phyloP scores from a whole-genome alignment of 2,797 vertebrate species.

The Anguilla megastoma region DNA sequence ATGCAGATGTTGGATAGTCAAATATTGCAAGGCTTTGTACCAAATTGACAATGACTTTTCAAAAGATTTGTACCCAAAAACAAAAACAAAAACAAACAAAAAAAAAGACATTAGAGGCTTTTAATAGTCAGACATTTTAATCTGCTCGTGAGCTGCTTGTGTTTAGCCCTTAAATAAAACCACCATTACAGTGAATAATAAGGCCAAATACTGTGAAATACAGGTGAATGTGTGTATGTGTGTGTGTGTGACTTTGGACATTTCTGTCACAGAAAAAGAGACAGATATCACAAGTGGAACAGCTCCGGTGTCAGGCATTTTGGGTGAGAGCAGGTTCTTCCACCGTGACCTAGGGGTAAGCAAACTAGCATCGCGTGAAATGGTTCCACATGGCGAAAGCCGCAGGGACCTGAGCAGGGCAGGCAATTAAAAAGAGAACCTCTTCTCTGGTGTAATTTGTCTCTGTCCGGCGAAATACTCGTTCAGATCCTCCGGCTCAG shows the following conservation, averaged over 20 bases:
- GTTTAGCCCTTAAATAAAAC: no score
- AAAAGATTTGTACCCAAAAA: not conserved
- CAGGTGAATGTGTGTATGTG: not conserved
- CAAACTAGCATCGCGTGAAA: constrained; percentile 42
- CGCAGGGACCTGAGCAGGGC: constrained; percentile 24
- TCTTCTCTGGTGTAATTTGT: constrained; percentile 38
- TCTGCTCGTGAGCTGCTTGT: no score
- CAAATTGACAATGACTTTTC: not conserved
- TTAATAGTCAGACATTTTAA: no score
- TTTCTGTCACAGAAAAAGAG: not conserved
- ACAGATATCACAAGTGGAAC: not conserved
- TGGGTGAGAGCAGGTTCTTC: not conserved
- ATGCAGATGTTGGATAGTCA: not conserved
- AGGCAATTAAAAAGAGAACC: constrained; percentile 51
- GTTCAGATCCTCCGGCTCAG: constrained; percentile 16
- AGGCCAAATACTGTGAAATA: not conserved
- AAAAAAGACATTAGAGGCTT: not conserved
- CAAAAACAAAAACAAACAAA: not conserved
- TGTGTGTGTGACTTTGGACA: not conserved
- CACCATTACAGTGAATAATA: not conserved
- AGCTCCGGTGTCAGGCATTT: not conserved
- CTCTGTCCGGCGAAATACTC: constrained; percentile 38
- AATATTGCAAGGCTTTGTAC: not conserved
- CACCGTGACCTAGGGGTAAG: not conserved
- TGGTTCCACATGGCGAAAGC: constrained; percentile 23